Base-by-base conservation (phyloP, 1,140 invertebrate species). In the Calephelis nemesis region DNA sequence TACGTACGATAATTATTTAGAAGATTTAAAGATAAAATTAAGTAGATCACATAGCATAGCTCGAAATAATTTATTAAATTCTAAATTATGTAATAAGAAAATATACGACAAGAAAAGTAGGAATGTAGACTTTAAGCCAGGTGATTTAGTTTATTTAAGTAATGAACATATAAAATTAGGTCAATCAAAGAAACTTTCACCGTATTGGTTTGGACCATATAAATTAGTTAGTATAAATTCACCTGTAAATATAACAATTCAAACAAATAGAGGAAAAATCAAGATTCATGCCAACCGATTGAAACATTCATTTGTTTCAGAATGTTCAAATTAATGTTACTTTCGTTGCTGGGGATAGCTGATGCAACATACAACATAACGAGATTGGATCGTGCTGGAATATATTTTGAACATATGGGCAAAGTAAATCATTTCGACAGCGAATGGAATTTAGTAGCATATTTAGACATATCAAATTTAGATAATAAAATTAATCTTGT, bases 11-110 rank as follows among this genome's bases (percentile, higher is more conserved):
- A 42, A 42, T 42, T 42, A 42, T 42, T 42, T 42, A 42, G 42
- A 48, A 48, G 12, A 11, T 48, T 11, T n/a, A 48, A 40, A 68
- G 62, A n/a, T 68, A 47, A 68, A 10, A 58, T 47, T 54, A 62
- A 19, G 47, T 68, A 62, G 7, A 8, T 42, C 0, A 42, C 42
- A 8, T 42, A 8, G 42, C 42, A 42, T 42, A 7, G 66, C 66
- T 62, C 62, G 54, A 68, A 62, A 68, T 62, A 68, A 68, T 62
- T 68, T 68, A 49, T 49, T 62, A 62, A 13, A 68, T 68, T 68
- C 54, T 7, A 68, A 68, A 39, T 54, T 62, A 48, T 68, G n/a
- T 48, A 67, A 67, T 67, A 67, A 67, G 60, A 52, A 48, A 62
- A 67, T 67, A 48, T 67, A 67, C 19, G 66, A 67, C 62, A 67